Conservation (phyloP, 1,140 invertebrate species). For the Drosophila lini region DNA sequence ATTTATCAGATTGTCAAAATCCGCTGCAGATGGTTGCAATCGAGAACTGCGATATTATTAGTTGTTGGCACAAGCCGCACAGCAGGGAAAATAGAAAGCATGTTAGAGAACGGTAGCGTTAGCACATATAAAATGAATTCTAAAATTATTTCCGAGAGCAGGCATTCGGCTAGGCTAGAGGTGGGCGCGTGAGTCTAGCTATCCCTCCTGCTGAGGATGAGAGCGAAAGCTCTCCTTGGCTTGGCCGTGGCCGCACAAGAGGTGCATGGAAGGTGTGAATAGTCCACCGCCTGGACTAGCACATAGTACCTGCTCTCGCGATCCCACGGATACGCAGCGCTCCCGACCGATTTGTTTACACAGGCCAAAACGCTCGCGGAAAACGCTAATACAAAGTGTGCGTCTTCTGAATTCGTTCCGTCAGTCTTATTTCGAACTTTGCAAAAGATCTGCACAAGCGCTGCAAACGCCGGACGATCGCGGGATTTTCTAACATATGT, state of each 20-base stretch:
- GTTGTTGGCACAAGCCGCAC: conserved; percentile 28
- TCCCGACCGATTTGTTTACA: conserved; percentile 36
- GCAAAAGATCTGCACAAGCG: conserved; percentile 40
- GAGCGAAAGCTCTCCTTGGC: conserved; percentile 17
- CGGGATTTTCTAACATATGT: conserved; percentile 10
- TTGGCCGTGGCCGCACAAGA: conserved; percentile 7
- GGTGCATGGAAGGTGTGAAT: conserved; percentile 18
- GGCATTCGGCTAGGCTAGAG: conserved; percentile 14
- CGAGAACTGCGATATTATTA: conserved; percentile 43
- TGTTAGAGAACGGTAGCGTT: background rate
- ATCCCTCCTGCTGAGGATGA: background rate
- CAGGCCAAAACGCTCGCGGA: conserved; percentile 25
- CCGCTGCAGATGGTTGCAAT: conserved; percentile 63
- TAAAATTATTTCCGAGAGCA: conserved; percentile 59
- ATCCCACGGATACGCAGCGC: conserved; percentile 15
- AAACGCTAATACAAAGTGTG: conserved; percentile 37
- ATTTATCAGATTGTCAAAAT: conserved; percentile 64
- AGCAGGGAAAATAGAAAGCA: conserved; percentile 41
- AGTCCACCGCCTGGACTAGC: background rate
- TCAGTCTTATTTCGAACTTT: conserved; percentile 70
- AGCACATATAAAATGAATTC: conserved; percentile 23
- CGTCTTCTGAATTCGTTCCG: conserved; percentile 21
- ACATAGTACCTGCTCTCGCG: conserved; percentile 23
- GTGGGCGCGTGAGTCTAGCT: conserved; percentile 26
- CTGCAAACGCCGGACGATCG: conserved; percentile 22